Percentiles rank a stretch among this genome's conserved stretches.
phyloP scores from a whole-genome alignment of 2,113 vertebrate genomes.

The Protomyctophum bolini region DNA sequence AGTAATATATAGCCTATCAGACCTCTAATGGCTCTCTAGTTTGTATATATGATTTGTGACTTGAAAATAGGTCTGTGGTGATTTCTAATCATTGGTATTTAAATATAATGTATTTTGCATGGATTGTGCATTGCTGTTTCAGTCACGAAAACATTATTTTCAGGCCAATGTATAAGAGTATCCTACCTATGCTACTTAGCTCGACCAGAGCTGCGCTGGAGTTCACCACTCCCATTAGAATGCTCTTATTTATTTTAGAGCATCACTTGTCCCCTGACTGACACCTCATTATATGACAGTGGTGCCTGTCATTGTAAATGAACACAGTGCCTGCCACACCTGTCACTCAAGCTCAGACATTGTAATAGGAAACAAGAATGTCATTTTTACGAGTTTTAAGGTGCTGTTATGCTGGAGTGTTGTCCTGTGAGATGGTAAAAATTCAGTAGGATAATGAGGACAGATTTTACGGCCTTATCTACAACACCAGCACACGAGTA shows the following conservation, averaged over 20 bases:
- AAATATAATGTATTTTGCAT: too few relatives aligned
- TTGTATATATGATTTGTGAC: too few relatives aligned
- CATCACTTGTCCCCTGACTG: background rate
- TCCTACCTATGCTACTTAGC: constrained; percentile 24
- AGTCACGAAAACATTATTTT: too few relatives aligned
- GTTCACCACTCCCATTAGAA: constrained; percentile 2
- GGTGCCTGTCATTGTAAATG: constrained; percentile 59
- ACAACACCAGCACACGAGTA: constrained; percentile 23
- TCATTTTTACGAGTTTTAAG: constrained; percentile 46
- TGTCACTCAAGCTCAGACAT: constrained; percentile 61
- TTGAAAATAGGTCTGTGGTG: too few relatives aligned
- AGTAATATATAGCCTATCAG: too few relatives aligned
- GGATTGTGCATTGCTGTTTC: too few relatives aligned
- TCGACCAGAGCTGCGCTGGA: constrained; percentile 23
- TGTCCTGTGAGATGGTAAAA: constrained; percentile 34
- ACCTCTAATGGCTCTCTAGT: too few relatives aligned
- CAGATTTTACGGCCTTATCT: constrained; percentile 54
- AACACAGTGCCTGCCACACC: constrained; percentile 51
- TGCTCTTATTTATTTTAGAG: too few relatives aligned
- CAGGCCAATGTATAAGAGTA: constrained; percentile 57
- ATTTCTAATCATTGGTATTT: too few relatives aligned
- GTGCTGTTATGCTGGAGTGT: constrained; percentile 45
- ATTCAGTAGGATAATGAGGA: constrained; percentile 31
- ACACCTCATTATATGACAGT: constrained; percentile 40
- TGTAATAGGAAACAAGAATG: constrained; percentile 60